These are phyloP conservation scores for Griposia aprilina DNA, from an alignment of 2,888 invertebrate genomes.

Conservation along the genomic window DNA sequence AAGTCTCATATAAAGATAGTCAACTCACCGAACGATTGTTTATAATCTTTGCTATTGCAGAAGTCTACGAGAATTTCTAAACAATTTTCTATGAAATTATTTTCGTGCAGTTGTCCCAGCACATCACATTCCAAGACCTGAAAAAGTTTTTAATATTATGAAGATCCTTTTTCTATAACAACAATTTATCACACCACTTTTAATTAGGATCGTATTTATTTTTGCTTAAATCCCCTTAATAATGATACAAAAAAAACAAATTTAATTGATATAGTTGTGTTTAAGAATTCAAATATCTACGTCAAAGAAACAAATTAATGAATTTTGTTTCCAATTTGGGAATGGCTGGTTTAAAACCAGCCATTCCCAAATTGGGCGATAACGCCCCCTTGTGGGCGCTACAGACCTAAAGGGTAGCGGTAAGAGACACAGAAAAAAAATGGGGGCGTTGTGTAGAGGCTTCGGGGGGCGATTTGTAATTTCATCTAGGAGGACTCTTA, in stretches of 20 bases:
- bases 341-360: too few species aligned
- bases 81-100: constrained; percentile 80
- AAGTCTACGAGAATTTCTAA: constrained; percentile 84
- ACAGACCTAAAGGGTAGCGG: too few species aligned
- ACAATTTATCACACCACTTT: background rate
- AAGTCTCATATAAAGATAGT: constrained; percentile 24
- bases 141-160: constrained; percentile 60
- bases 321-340: background rate
- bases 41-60: constrained; percentile 78
- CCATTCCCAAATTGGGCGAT: too few species aligned
- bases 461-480: too few species aligned
- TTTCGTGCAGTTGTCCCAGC: constrained; percentile 76
- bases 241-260: background rate
- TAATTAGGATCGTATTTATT: background rate
- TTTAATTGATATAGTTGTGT: background rate
- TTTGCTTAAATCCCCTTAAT: background rate
- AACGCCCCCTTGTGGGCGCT: too few species aligned
- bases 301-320: background rate
- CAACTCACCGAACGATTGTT: constrained; percentile 79
- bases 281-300: background rate
- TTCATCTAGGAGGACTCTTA: too few species aligned
- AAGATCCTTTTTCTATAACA: background rate
- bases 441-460: too few species aligned
- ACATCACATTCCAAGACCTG: constrained; percentile 83
- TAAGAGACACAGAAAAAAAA: too few species aligned